Evolutionary conservation across 1,140 invertebrate species (phyloP), one percentile per base, ranked within the genome.

Genomic region (Mizuhopecten yessoensis): DNA sequence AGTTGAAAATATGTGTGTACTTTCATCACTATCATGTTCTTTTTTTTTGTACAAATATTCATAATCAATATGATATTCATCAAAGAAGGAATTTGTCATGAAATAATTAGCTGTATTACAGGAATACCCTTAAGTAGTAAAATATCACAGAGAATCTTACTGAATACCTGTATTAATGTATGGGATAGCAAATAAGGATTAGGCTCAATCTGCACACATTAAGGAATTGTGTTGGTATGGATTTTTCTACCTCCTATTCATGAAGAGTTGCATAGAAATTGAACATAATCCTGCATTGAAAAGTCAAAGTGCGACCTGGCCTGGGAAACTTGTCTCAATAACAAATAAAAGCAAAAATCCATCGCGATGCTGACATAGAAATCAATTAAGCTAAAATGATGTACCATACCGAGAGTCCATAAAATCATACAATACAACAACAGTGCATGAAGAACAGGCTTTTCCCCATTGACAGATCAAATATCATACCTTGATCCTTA

Each of bases 381-480:
- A 75, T 75, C 57, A 75, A 75, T 75, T 75, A 75, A n/a, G 57
- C 57, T 75, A 75, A 75, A 75, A n/a, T 75, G 57, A 75, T 75
- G 57, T 29, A 75, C 57, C 29, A n/a, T 75, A 29, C 17, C 29
- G 57, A n/a, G 1, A 75, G 23, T 75, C 42, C 17, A 75, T 75
- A 75, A 29, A 75, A 75, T 29, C 57, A 5, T 45, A 13, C 57
- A 75, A 75, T 75, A 75, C 57, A 75, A 75, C 17, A 75, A 75
- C n/a, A 29, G 23, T 75, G 23, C 7, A 20, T 57, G 45, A 11
- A 57, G 17, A 57, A 57, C 2, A 29, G 11, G 45, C 20, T 15
- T 29, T 75, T 29, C 29, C 23, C n/a, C 57, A 75, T 75, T n/a
- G n/a, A 45, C 5, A 75, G 57, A 75, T 75, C 29, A 75, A n/a